Percentiles rank a stretch among this genome's conserved stretches.
phyloP scores from a whole-genome alignment of 2,797 vertebrate genomes.

The Peromyscus melanophrys region DNA sequence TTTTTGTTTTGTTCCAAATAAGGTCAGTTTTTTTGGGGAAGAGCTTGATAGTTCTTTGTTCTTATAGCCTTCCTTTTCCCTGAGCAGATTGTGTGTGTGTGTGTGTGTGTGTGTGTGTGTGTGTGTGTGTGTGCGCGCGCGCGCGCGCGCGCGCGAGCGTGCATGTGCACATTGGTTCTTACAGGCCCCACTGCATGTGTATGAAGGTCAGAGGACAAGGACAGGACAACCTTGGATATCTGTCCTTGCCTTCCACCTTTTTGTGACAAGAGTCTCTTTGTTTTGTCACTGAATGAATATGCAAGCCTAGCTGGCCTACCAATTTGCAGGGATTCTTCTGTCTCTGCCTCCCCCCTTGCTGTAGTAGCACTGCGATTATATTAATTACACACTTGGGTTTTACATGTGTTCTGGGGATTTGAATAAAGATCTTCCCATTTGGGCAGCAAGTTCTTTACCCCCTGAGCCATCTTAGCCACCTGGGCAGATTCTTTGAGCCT shows the following conservation, averaged over 20 bases:
- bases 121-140: too few species aligned
- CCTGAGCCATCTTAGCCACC: background rate
- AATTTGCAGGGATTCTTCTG: background rate
- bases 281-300: background rate
- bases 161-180: background rate
- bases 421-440: background rate
- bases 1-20: background rate
- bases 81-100: background rate
- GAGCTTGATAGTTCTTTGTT: conserved; percentile 4
- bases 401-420: background rate
- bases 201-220: background rate
- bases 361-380: background rate
- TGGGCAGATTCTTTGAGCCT: background rate
- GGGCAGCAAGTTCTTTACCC: background rate
- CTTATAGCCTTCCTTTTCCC: background rate
- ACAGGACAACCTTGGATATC: background rate
- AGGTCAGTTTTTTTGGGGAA: conserved; percentile 4
- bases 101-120: background rate
- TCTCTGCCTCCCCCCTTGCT: too few species aligned
- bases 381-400: background rate
- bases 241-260: background rate
- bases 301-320: background rate
- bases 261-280: background rate
- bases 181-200: background rate
- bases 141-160: too few species aligned